Evolutionary conservation across 2,888 invertebrate species (phyloP), one percentile per base, ranked within the genome.

Genomic region (Eristalinus aeneus): DNA sequence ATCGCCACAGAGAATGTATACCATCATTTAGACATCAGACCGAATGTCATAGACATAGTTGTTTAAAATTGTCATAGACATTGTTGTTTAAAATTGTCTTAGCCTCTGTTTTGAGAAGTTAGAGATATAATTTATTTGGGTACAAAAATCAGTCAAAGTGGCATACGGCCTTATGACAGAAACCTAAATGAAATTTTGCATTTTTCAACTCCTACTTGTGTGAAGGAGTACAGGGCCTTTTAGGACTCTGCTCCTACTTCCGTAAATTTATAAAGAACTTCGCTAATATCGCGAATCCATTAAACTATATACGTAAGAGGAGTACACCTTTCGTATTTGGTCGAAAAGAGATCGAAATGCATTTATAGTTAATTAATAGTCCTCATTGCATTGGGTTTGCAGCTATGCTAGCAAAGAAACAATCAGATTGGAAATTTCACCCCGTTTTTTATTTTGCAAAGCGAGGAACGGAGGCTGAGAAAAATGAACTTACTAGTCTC

Each of bases 401-500:
- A 10, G 22, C 54, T 0, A 22, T 54, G 10, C 20, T 89, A 3
- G 39, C 89, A 1, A 88, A 89, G 68, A 81, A 87, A 61, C 65
- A 88, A n/a, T 82, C 68, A 12, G 69, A 80, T 23, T 27, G 6
- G 11, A 54, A 83, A 31, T 56, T 68, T 20, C 79, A 84, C 39
- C 88, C n/a, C 88, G 10, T 91, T 1, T 88, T 88, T 2, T 91
- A 89, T 75, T 89, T 77, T 56, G 90, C 89, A 27, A 88, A 88
- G 63, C 80, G 87, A 34, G 87, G 90, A 1, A 88, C 89, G 6
- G 69, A 39, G 2, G 22, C 81, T 1, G 90, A 92, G 86, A 22
- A n/a, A n/a, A n/a, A n/a, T n/a, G n/a, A n/a, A n/a, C n/a, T n/a
- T n/a, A n/a, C n/a, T n/a, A n/a, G n/a, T n/a, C n/a, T n/a, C n/a